Percentiles rank a stretch among this genome's conserved stretches.
These are phyloP conservation scores for Loripinus fragilis DNA, from an alignment of 2,888 invertebrate genomes.

Conservation along the genomic window DNA sequence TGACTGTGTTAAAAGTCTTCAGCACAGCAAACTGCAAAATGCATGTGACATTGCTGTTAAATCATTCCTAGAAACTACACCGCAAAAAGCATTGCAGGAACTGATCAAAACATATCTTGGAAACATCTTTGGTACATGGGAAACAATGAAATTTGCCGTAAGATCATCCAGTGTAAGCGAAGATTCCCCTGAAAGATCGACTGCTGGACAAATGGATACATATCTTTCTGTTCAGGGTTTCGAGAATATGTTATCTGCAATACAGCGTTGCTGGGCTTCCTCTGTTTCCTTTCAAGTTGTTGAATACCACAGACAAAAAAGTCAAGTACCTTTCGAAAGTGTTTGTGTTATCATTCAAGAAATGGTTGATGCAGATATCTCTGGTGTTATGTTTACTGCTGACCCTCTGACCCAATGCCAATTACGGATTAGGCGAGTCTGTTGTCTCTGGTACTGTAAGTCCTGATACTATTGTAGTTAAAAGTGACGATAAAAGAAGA, in stretches of 20 bases:
- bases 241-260: background rate
- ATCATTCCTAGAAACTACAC: background rate
- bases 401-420: slow-evolving; percentile 23
- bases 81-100: background rate
- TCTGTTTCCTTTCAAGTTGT: background rate
- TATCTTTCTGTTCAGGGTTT: slow-evolving; percentile 5
- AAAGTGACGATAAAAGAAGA: background rate
- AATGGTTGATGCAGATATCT: slow-evolving; percentile 25
- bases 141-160: background rate
- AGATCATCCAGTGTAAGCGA: slow-evolving; percentile 22
- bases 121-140: background rate
- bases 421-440: slow-evolving; percentile 20
- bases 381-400: slow-evolving; percentile 27
- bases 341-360: slow-evolving; percentile 23
- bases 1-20: background rate
- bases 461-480: slow-evolving; percentile 7
- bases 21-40: background rate
- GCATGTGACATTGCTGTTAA: background rate
- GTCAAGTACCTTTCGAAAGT: slow-evolving; percentile 6
- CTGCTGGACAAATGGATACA: slow-evolving; percentile 14
- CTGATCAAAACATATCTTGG: background rate
- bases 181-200: slow-evolving; percentile 4
- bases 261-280: slow-evolving; percentile 17
- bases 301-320: slow-evolving; percentile 17
- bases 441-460: slow-evolving; percentile 25